Evolutionary conservation across 2,888 invertebrate species (phyloP), one percentile per base, ranked within the genome.

Genomic region (Ichneumoninae sp.): DNA sequence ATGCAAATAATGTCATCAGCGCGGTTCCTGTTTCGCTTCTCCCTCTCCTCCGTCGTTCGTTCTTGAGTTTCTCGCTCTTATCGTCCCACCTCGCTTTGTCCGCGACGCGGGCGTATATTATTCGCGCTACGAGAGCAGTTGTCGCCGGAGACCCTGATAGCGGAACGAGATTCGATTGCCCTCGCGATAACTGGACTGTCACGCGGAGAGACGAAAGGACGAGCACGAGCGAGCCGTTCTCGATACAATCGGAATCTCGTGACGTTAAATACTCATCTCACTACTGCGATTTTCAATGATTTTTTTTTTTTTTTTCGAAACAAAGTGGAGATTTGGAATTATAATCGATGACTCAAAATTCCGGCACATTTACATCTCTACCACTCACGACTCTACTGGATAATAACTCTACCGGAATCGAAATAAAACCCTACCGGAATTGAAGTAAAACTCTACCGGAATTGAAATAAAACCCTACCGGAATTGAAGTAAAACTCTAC

Each of bases 1-100:
- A 72, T 80, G 80, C 65, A 76, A 83, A 83, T 83, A 80, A 72
- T 69, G 52, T 80, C 76, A 68, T 83, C 80, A 77, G 71, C 62
- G 47, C 19, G 40, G 76, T 80, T 76, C 68, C 78, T 47, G 65
- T 71, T 50, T 66, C 62, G 62, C 19, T 65, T 68, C 50, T 7
- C 8, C 40, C 10, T 40, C 40, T 8, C 50, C 26, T 69, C 47
- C 54, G 13, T 40, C 65, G 26, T 69, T 66, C 19, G 26, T 69
- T 66, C 19, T 22, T 62, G 40, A 8, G 10, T 70, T 13, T 72
- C 47, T 47, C 74, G 66, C 74, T 77, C 62, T 83, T 77, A 80
- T 83, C 83, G 76, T 36, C 5, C 19, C 40, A 10, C 40, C 40
- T 54, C 30, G 65, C 75, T 84, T 81, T 75, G 75, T 84, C 26